A percentile compares a stretch with the other conserved stretches of the same genome.
Conservation (phyloP, 2,113 vertebrate genomes). For the Nipponia nippon region DNA sequence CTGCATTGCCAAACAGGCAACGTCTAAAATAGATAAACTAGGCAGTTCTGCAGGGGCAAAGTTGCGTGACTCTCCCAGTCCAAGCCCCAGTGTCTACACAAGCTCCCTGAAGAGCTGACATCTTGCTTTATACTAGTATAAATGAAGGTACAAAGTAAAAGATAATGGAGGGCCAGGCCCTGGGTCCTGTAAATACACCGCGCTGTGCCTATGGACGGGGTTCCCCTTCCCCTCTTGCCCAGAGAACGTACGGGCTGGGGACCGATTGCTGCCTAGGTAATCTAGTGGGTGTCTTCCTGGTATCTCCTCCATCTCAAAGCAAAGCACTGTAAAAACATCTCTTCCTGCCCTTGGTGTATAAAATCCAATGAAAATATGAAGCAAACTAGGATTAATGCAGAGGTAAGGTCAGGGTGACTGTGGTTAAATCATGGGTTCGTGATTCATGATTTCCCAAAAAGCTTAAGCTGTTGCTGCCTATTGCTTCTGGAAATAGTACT, state of each 20-base stretch:
- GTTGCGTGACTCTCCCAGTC: fast-evolving
- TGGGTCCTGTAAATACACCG: background rate
- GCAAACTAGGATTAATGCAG: background rate
- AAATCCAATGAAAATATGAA: background rate
- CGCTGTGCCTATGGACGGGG: background rate
- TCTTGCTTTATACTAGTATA: background rate
- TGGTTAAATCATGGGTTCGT: background rate
- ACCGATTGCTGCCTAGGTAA: background rate
- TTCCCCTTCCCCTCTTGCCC: background rate
- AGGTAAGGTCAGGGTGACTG: background rate
- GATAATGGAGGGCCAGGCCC: background rate
- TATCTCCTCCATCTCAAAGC: background rate
- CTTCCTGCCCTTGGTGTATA: background rate
- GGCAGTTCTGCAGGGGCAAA: background rate
- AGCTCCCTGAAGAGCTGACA: background rate
- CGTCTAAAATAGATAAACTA: background rate
- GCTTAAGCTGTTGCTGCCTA: background rate
- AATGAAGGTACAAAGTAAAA: background rate
- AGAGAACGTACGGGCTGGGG: too few species aligned
- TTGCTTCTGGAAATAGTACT: background rate
- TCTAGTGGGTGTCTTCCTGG: background rate
- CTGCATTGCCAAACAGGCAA: background rate
- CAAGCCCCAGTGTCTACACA: background rate
- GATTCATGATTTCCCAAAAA: conserved; percentile 34
- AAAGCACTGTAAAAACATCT: background rate